A percentile compares a stretch with the other conserved stretches of the same genome.
phyloP scores from a whole-genome alignment of 2,888 invertebrate genomes.

The Epsilonema sp. region DNA sequence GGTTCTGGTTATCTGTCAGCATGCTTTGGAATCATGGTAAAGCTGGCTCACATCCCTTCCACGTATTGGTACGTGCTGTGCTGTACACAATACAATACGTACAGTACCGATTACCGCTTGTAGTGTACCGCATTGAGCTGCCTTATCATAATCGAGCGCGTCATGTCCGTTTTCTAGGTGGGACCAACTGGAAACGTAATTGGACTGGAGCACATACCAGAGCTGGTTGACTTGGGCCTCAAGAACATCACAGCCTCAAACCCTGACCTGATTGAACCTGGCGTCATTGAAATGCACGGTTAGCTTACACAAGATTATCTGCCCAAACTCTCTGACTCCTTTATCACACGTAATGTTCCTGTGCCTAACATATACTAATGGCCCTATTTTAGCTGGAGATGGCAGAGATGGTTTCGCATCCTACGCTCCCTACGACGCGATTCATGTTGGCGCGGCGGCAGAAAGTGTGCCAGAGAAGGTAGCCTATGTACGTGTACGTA shows the following conservation, averaged over 20 bases:
- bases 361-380: no score
- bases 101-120: no score
- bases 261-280: conserved; percentile 20
- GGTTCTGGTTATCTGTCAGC: conserved; percentile 34
- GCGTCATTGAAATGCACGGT: conserved; percentile 15
- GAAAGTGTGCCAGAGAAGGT: neutral
- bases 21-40: conserved; percentile 32
- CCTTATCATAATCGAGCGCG: no score
- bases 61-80: no score
- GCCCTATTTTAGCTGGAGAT: conserved; percentile 28
- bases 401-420: conserved; percentile 28
- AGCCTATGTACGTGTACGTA: no score
- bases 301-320: no score
- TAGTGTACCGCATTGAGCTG: no score
- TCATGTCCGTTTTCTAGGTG: no score
- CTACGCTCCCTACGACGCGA: conserved; percentile 32
- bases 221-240: conserved; percentile 26
- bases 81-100: no score
- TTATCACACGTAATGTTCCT: no score
- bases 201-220: conserved; percentile 33
- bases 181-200: conserved; percentile 29
- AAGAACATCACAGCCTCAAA: conserved; percentile 17
- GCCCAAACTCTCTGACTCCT: no score
- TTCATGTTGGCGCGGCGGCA: conserved; percentile 34
- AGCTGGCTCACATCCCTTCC: no score